Conservation (phyloP, 2,888 invertebrate genomes). For the Brachyptera risi region DNA sequence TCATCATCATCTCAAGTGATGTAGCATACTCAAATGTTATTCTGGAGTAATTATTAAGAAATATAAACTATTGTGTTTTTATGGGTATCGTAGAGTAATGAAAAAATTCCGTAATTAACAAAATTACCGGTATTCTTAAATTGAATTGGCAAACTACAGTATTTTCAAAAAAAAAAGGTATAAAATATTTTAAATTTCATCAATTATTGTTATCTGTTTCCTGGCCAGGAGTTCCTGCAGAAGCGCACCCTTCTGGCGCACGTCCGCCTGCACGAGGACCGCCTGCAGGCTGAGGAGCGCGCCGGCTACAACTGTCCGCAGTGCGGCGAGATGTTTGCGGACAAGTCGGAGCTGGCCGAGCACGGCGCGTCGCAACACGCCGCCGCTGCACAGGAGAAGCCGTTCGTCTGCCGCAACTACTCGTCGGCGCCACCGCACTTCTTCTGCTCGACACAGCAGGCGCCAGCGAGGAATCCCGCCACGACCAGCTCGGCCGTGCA, state of each 20-base stretch:
- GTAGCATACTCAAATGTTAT: too few species aligned
- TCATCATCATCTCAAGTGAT: too few species aligned
- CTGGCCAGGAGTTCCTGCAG: conserved; percentile 82
- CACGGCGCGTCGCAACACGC: conserved; percentile 56
- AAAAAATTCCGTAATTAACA: too few species aligned
- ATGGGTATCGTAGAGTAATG: too few species aligned
- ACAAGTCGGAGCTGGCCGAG: conserved; percentile 64
- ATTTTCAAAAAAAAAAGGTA: too few species aligned
- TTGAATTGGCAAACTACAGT: too few species aligned
- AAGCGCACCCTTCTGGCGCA: conserved; percentile 78
- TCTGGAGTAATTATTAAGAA: too few species aligned
- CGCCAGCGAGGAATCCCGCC: conserved; percentile 8
- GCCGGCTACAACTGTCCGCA: conserved; percentile 65
- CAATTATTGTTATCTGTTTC: too few species aligned
- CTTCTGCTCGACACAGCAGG: conserved; percentile 28
- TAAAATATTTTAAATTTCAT: too few species aligned
- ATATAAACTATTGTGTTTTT: too few species aligned
- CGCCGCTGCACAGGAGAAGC: conserved; percentile 49
- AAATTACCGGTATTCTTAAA: too few species aligned
- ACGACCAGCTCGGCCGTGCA: conserved; percentile 23
- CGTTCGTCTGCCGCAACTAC: conserved; percentile 46
- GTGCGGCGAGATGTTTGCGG: conserved; percentile 72
- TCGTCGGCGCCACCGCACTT: conserved; percentile 26
- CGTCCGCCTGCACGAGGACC: conserved; percentile 54
- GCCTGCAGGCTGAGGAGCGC: conserved; percentile 70